phyloP scores from a whole-genome alignment of 1,140 invertebrate species.

The Diprion similis region DNA sequence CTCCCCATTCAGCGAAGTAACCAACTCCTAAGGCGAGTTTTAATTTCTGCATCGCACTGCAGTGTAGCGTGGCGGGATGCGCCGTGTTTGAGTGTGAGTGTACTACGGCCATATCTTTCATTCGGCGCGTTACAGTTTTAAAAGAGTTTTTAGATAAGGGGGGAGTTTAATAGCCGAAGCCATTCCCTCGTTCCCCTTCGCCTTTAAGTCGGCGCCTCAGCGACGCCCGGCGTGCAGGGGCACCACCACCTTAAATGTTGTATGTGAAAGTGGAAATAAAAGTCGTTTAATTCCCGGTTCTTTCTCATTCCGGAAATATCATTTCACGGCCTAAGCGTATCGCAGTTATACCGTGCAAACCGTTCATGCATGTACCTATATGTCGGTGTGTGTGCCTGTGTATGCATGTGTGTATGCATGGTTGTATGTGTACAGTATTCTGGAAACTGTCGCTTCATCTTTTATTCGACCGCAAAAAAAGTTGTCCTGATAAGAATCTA shows the following conservation, averaged over 20 bases:
- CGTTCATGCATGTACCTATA: background rate
- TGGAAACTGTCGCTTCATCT: background rate
- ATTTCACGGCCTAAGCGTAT: too few species aligned
- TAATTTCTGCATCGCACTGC: too few species aligned
- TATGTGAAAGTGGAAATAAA: too few species aligned
- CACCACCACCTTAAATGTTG: background rate
- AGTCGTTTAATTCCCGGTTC: too few species aligned
- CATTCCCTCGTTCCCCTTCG: background rate
- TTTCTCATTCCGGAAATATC: too few species aligned
- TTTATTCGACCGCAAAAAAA: background rate
- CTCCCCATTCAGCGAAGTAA: too few species aligned
- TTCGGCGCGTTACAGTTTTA: slow-evolving; percentile 42
- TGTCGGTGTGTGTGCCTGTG: background rate
- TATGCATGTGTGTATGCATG: background rate
- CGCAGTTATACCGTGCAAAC: background rate
- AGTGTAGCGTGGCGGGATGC: too few species aligned
- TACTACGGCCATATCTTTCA: slow-evolving; percentile 28
- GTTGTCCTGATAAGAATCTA: too few species aligned
- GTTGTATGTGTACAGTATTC: background rate
- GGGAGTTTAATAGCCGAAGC: slow-evolving; percentile 41
- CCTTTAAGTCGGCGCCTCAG: background rate
- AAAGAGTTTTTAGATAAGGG: slow-evolving; percentile 50
- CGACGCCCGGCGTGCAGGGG: slow-evolving; percentile 4
- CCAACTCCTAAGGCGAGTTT: too few species aligned
- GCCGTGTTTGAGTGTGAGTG: too few species aligned